Base-by-base conservation (phyloP, 2,888 invertebrate species). In the Stenotaenia linearis region DNA sequence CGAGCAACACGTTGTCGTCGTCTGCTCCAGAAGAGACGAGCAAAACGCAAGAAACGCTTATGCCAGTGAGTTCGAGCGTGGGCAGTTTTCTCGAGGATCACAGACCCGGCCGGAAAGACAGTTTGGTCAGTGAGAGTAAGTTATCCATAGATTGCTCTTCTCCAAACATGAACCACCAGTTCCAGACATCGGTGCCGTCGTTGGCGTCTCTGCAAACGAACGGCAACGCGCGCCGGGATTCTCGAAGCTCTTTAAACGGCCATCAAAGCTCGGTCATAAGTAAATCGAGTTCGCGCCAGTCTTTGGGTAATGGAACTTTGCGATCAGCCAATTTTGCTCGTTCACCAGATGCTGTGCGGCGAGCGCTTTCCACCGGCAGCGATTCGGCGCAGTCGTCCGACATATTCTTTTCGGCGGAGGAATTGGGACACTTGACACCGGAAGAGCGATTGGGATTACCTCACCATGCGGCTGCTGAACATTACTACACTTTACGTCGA, bases 341-440 rank as follows among this genome's bases (percentile, higher is more conserved):
- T 32, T 56, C 80, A 1, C 30, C 75, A 0, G 35, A 61, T 18
- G 61, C 23, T 80, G 83, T 82, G 80, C 83, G 81, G 35, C 80
- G 95, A 83, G 94, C 95, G 0, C 91, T 93, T 84, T 95, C 95
- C 0, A 91, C 95, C 85, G 93, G 93, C 0, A 94, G 94, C 81
- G 95, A 95, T 86, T 95, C 95, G n/a, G 81, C 83, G n/a, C 81
- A 81, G 86, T 94, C 93, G 83, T 94, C 94, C 0, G 96, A 96
- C 86, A 92, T 93, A 78, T 97, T 96, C 87, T 96, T 94, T 85
- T 96, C 96, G 0, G 96, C 96, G 0, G 96, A 96, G 84, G 96
- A 96, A 74, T 82, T 83, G 80, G 81, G 81, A 77, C 93, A 0
- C 21, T n/a, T 75, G 74, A 79, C 32, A 28, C 56, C 76, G 12